phyloP scores from a whole-genome alignment of 2,113 vertebrate genomes.

The Myotis lucifugus region DNA sequence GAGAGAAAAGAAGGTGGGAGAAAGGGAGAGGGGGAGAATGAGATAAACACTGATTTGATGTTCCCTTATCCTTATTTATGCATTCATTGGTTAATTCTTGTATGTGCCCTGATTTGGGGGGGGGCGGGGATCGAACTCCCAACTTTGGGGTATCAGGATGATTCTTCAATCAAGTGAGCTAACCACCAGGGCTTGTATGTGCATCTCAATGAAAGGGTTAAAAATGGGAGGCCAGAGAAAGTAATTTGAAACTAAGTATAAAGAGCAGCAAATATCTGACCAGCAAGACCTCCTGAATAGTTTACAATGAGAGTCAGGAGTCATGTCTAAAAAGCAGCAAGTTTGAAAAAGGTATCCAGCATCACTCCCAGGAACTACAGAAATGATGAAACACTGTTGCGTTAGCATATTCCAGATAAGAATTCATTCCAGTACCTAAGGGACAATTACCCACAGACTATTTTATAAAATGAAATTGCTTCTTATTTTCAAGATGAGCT shows the following conservation, averaged over 20 bases:
- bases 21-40: not conserved
- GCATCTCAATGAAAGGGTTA: not conserved
- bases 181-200: not conserved
- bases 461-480: slow-evolving; percentile 3
- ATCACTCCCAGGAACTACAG: not conserved
- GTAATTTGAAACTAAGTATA: not conserved
- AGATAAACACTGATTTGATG: not conserved
- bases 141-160: not conserved
- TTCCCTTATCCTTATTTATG: not conserved
- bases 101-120: not conserved
- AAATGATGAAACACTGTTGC: not conserved
- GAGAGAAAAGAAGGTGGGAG: not conserved
- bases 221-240: not conserved
- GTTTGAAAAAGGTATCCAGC: not conserved
- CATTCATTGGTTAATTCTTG: not conserved
- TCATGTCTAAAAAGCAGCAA: not conserved
- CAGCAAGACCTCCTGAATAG: not conserved
- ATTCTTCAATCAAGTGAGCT: not conserved
- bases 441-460: not conserved
- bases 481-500: slow-evolving; percentile 6
- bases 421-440: not conserved
- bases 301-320: not conserved
- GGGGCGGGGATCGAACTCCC: not conserved
- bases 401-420: not conserved
- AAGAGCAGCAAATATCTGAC: not conserved